Conservation (phyloP, 2,888 invertebrate genomes). For the Chironomus riparius region DNA sequence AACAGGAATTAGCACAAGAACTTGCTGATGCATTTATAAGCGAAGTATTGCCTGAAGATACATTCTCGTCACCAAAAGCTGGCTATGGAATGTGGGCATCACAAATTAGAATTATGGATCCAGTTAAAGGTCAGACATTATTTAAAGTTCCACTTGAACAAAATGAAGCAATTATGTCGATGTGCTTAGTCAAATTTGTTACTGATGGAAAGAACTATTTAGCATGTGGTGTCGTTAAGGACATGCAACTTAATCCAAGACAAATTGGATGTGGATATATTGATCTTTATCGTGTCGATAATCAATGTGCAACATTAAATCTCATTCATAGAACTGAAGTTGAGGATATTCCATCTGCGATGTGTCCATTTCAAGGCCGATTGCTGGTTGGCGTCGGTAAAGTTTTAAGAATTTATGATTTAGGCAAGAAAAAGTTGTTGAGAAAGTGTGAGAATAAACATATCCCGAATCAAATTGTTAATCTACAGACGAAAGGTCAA, state of each 20-base stretch:
- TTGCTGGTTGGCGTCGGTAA: conserved; percentile 87
- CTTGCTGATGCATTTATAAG: conserved; percentile 96
- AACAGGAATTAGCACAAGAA: conserved; percentile 90
- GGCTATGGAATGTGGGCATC: conserved; percentile 96
- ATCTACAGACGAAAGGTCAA: conserved; percentile 88
- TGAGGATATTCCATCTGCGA: conserved; percentile 83
- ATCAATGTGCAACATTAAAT: conserved; percentile 76
- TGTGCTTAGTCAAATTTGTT: conserved; percentile 73
- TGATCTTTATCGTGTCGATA: conserved; percentile 68
- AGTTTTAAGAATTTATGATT: conserved; percentile 86
- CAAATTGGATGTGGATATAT: conserved; percentile 73
- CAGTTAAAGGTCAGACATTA: conserved; percentile 69
- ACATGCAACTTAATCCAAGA: conserved; percentile 80
- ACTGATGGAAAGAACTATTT: conserved; percentile 48
- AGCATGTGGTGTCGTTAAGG: conserved; percentile 88
- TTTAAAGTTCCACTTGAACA: conserved; percentile 78
- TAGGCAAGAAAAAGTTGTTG: conserved; percentile 91
- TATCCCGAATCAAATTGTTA: conserved; percentile 89
- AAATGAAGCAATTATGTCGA: conserved; percentile 91
- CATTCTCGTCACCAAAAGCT: conserved; percentile 94
- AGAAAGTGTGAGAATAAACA: conserved; percentile 97
- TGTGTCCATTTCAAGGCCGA: conserved; percentile 85
- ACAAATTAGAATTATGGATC: conserved; percentile 76
- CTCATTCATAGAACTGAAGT: conserved; percentile 87
- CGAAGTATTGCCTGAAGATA: conserved; percentile 86